These are phyloP conservation scores for Balanococcus diminutus DNA, from an alignment of 2,888 invertebrate genomes.

Conservation along the genomic window DNA sequence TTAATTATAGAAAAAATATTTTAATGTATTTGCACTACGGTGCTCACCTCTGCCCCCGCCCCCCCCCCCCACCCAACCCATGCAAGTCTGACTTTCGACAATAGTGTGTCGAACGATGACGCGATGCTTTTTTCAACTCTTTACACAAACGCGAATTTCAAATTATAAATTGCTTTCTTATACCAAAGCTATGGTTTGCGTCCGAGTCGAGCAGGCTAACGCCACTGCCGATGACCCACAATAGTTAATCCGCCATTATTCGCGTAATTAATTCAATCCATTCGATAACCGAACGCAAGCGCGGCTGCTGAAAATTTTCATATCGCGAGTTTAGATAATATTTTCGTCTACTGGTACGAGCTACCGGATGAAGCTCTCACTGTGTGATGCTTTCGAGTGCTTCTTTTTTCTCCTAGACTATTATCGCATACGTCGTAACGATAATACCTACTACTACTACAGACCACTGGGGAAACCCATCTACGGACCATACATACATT, in stretches of 20 bases:
- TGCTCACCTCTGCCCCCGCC: not conserved
- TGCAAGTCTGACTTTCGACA: not conserved
- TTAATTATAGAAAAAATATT: constrained; percentile 41
- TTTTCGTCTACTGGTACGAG: no score
- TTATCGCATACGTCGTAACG: not conserved
- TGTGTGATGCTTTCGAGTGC: not conserved
- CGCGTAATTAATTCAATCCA: constrained; percentile 4
- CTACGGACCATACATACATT: not conserved
- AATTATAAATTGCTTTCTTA: constrained; percentile 2
- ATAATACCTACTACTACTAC: not conserved
- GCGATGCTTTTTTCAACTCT: not conserved
- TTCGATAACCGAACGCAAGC: not conserved
- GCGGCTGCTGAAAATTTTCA: not conserved
- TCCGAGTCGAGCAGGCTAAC: not conserved
- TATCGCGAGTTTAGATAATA: not conserved
- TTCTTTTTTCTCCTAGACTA: not conserved
- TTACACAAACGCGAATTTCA: not conserved
- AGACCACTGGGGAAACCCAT: not conserved
- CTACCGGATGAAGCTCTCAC: not conserved
- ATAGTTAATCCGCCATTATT: not conserved
- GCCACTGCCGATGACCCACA: not conserved
- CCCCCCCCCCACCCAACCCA: not conserved
- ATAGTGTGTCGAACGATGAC: not conserved
- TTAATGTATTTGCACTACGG: constrained; percentile 7
- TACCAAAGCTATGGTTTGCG: not conserved